Percentiles rank a stretch among this genome's conserved stretches.
phyloP scores from a whole-genome alignment of 2,113 vertebrate genomes.

The Tichodroma muraria region DNA sequence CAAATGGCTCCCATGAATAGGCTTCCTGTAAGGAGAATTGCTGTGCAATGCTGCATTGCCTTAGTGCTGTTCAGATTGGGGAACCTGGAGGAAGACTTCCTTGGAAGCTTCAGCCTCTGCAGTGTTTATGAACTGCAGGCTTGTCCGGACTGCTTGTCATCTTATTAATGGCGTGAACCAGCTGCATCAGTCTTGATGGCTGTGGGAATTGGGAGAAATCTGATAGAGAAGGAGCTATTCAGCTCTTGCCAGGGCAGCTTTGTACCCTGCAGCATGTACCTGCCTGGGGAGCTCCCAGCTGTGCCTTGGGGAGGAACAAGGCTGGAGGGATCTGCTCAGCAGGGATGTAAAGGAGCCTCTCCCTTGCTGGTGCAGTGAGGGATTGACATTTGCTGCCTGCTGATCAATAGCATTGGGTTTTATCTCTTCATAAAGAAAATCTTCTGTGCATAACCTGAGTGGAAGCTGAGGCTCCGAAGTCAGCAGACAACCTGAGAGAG shows the following conservation, averaged over 20 bases:
- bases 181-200: not conserved
- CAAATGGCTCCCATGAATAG: not conserved
- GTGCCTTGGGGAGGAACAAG: not conserved
- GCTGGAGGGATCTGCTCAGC: not conserved
- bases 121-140: not conserved
- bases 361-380: not conserved
- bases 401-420: not conserved
- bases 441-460: not conserved
- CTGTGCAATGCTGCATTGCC: not conserved
- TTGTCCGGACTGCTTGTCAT: not conserved
- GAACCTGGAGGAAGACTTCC: not conserved
- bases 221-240: not conserved
- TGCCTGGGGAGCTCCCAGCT: not conserved
- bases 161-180: not conserved
- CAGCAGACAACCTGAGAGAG: not conserved
- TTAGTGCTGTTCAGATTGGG: not conserved
- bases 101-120: slow-evolving; percentile 1
- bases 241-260: not conserved
- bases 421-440: not conserved
- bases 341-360: not conserved
- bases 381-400: not conserved
- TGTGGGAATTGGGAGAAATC: not conserved
- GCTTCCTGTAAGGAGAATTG: not conserved
- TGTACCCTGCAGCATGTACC: not conserved
- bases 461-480: not conserved